Base-by-base conservation (phyloP, 1,140 invertebrate species). In the Bombus confusus region DNA sequence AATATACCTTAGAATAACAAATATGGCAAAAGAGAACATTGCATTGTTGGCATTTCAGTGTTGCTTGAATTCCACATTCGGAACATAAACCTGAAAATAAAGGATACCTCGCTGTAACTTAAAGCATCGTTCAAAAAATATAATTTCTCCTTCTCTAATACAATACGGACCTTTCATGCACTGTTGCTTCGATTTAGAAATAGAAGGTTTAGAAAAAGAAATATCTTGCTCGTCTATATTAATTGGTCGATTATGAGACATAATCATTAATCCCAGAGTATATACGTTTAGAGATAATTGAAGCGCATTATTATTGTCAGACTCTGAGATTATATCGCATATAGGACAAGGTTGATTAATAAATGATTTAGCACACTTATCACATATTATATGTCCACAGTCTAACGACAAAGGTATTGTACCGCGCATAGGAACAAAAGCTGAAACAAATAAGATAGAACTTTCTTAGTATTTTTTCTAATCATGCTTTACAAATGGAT, bases 301-400 rank as follows among this genome's bases (percentile, higher is more conserved):
- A 18, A 6, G 0, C 2, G 31, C 41, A 0, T 37, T 5, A 39
- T 43, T 57, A 25, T 31, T 2, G 0, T 85, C 41, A 4, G 0
- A 59, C 18, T 31, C 5, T 59, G 41, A 28, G 34, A 28, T 6
- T 10, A 57, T n/a, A 15, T 88, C 75, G 47, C 91, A 94, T 0
- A 81, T 0, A 74, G 73, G 28, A 31, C 91, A 93, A 5, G 64
- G 52, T 66, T 73, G 87, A n/a, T 77, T 74, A 25, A 10, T 10
- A n/a, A 52, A 4, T 1, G 2, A 57, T 18, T 86, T 89, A 22
- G 90, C 31, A 86, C 95, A 95, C 22, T 75, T 83, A 37, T 92
- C 87, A 79, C 95, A 96, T 75, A 94, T 84, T 3, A 93, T 37
- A 89, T 95, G 95, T 12, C 95, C 95, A 88, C 95, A 96, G 9